phyloP scores from a whole-genome alignment of 2,797 vertebrate genomes.

The Rhynchonycteris naso region DNA sequence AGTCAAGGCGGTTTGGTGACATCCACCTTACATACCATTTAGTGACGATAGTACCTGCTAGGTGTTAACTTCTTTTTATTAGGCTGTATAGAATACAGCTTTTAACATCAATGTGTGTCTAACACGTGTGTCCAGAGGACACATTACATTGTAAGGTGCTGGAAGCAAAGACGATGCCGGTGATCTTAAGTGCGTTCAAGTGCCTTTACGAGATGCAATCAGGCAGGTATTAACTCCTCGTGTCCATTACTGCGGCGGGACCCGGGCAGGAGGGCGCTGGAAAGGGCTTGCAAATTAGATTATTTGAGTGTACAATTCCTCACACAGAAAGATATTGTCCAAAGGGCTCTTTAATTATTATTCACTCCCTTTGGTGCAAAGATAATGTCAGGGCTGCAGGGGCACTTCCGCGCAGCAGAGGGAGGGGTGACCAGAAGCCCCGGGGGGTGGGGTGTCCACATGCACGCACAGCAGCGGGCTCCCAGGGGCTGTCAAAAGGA shows the following conservation, averaged over 20 bases:
- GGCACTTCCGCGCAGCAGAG: background rate
- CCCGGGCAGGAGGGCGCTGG: slow-evolving; percentile 42
- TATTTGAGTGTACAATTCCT: slow-evolving; percentile 71
- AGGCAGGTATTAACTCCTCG: slow-evolving; percentile 71
- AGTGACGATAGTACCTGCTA: background rate
- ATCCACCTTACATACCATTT: background rate
- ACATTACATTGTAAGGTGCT: slow-evolving; percentile 52
- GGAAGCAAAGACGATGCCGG: slow-evolving; percentile 49
- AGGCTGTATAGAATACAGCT: slow-evolving; percentile 42
- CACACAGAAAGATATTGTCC: slow-evolving; percentile 69
- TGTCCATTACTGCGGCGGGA: slow-evolving; percentile 71
- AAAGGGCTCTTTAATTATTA: slow-evolving; percentile 72
- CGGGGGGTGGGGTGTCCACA: background rate
- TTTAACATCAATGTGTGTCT: slow-evolving; percentile 63
- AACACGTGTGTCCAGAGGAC: slow-evolving; percentile 51
- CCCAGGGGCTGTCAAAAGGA: background rate
- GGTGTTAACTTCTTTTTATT: slow-evolving; percentile 56
- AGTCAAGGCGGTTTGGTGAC: background rate
- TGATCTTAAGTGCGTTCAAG: slow-evolving; percentile 45
- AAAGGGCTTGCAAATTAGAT: slow-evolving; percentile 70
- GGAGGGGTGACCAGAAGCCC: background rate
- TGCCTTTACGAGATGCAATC: slow-evolving; percentile 70
- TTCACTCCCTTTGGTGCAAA: slow-evolving; percentile 25
- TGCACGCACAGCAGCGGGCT: background rate
- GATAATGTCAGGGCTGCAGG: slow-evolving; percentile 27